Evolutionary conservation across 2,888 invertebrate genomes (phyloP).

Genomic region (Cataglyphis cursor): DNA sequence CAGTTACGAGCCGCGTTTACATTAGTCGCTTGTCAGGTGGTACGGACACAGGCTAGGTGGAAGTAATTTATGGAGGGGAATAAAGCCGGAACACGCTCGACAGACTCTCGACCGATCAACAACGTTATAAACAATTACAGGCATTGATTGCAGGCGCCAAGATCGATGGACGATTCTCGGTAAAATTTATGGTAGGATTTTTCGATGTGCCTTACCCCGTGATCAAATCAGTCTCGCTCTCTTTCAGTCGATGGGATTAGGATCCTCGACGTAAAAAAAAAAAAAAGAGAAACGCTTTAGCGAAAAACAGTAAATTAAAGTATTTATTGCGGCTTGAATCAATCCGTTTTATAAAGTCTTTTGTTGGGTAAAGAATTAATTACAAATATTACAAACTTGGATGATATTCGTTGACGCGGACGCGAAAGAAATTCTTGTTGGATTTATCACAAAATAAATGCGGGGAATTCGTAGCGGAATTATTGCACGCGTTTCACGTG

Average conservation of each 20-base stretch:
- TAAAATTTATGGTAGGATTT: slow-evolving; percentile 35
- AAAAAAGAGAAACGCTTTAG: background rate
- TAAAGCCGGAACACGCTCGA: slow-evolving; percentile 61
- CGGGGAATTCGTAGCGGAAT: slow-evolving; percentile 44
- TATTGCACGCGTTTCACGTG: slow-evolving; percentile 39
- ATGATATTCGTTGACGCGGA: background rate
- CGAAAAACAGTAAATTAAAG: background rate
- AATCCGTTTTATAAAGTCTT: background rate
- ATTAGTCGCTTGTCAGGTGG: slow-evolving; percentile 74
- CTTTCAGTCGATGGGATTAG: slow-evolving; percentile 11
- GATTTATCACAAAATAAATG: slow-evolving; percentile 46
- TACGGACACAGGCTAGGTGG: slow-evolving; percentile 54
- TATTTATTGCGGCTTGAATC: background rate
- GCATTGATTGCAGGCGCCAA: slow-evolving; percentile 61
- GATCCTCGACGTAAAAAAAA: background rate
- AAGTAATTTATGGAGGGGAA: slow-evolving; percentile 61
- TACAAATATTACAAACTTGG: background rate
- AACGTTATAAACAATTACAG: slow-evolving; percentile 75
- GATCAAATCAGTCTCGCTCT: background rate
- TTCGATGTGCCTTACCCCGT: background rate
- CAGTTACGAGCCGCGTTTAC: slow-evolving; percentile 66
- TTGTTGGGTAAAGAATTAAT: background rate
- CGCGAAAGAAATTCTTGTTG: background rate
- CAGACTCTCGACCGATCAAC: slow-evolving; percentile 65
- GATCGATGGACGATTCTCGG: slow-evolving; percentile 40